Conservation (phyloP, 2,113 vertebrate genomes). For the Lipotes vexillifer region DNA sequence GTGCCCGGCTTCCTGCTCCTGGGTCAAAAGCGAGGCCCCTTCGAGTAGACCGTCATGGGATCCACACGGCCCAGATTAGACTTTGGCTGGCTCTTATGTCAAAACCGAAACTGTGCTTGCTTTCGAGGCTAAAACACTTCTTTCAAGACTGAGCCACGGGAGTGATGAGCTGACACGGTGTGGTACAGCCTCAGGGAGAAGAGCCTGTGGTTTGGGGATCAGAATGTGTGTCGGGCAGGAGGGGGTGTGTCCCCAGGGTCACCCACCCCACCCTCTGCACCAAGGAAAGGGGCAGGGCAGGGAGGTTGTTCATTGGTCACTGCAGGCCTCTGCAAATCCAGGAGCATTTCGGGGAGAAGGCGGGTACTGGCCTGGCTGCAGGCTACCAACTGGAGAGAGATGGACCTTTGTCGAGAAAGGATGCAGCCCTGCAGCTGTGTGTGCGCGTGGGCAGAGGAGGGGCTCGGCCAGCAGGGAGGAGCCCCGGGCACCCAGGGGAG, state of each 20-base stretch:
- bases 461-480: not conserved
- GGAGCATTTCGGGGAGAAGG: not conserved
- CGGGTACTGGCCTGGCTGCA: not conserved
- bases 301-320: accelerated
- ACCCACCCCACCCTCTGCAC: not conserved
- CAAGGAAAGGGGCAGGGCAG: not conserved
- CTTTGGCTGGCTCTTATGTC: not conserved
- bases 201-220: not conserved
- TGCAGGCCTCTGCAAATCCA: not conserved
- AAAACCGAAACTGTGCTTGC: not conserved
- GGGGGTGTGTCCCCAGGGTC: not conserved
- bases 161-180: not conserved
- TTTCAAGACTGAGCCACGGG: not conserved
- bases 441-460: not conserved
- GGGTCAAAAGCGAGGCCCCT: not conserved
- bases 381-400: constrained; percentile 1
- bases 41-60: accelerated
- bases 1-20: not conserved
- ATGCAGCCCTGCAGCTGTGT: constrained; percentile 3
- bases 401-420: not conserved
- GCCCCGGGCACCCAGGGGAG: not conserved
- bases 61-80: not conserved
- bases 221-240: not conserved
- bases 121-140: not conserved
- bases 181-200: not conserved